Evolutionary conservation across 2,888 invertebrate genomes (phyloP).

Genomic region (Hymenopus coronatus): DNA sequence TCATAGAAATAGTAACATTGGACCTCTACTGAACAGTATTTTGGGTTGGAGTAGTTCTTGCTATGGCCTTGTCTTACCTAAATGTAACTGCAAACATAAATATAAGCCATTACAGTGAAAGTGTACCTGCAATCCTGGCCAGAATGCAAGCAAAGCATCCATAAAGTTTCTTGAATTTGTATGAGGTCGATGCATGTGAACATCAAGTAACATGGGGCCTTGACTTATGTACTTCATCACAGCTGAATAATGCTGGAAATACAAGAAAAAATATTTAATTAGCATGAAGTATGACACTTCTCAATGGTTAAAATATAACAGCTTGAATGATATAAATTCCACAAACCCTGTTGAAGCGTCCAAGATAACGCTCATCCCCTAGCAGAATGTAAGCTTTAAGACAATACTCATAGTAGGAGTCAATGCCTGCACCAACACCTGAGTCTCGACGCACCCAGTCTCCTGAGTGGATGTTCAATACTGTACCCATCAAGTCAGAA

Average conservation of each 20-base stretch:
- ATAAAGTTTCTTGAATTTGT: slow-evolving; percentile 93
- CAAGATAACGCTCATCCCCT: slow-evolving; percentile 89
- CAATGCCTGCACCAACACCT: slow-evolving; percentile 98
- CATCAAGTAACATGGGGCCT: slow-evolving; percentile 92
- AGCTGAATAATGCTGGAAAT: slow-evolving; percentile 81
- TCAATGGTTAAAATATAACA: background rate
- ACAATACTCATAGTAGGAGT: slow-evolving; percentile 98
- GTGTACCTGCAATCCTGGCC: slow-evolving; percentile 91
- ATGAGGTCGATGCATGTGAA: slow-evolving; percentile 94
- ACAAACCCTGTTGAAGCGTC: slow-evolving; percentile 73
- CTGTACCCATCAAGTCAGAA: slow-evolving; percentile 94
- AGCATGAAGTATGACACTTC: background rate
- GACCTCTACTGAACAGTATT: no score
- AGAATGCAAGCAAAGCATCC: slow-evolving; percentile 96
- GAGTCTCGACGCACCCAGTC: slow-evolving; percentile 97
- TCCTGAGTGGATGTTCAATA: slow-evolving; percentile 95
- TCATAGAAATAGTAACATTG: no score
- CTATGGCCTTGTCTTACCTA: no score
- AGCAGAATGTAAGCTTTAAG: slow-evolving; percentile 95
- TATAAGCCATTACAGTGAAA: background rate
- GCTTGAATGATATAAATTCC: background rate
- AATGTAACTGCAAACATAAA: no score
- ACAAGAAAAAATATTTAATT: slow-evolving; percentile 6
- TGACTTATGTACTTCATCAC: slow-evolving; percentile 96
- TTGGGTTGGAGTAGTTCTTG: no score